Percentiles rank a stretch among this genome's conserved stretches.
These are phyloP conservation scores for Trachops cirrhosus DNA, from an alignment of 2,797 vertebrate species.

Conservation along the genomic window DNA sequence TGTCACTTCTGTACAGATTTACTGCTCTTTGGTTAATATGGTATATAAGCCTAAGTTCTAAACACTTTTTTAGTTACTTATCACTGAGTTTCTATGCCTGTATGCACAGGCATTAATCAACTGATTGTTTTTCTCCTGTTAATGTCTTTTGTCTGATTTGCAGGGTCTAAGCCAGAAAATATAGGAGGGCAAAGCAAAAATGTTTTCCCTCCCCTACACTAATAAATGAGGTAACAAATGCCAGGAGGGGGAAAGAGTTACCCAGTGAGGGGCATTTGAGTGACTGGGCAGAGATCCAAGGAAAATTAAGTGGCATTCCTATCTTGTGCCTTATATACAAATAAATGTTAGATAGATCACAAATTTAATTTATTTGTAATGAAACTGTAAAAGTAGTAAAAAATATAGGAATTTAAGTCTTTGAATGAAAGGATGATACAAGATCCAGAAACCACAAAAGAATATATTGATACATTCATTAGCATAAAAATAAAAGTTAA, in stretches of 20 bases:
- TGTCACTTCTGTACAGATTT: background rate
- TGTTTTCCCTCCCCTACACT: background rate
- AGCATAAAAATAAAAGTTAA: slow-evolving; percentile 18
- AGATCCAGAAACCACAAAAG: background rate
- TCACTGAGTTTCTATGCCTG: background rate
- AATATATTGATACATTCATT: background rate
- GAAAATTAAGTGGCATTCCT: background rate
- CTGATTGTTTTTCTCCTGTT: background rate
- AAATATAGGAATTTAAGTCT: background rate
- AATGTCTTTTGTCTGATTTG: background rate
- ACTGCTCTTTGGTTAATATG: background rate
- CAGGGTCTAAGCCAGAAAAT: background rate
- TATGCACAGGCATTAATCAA: background rate
- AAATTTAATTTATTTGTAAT: background rate
- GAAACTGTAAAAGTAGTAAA: background rate
- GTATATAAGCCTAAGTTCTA: background rate
- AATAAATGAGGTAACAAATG: background rate
- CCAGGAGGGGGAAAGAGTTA: background rate
- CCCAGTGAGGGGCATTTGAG: background rate
- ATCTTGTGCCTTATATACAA: background rate
- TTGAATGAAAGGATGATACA: background rate
- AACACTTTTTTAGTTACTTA: background rate
- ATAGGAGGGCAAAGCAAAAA: background rate
- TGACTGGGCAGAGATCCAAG: background rate
- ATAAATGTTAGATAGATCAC: background rate